Base-by-base conservation (phyloP, 92 coral and sea anemone genomes). In the Paramuricea clavata region DNA sequence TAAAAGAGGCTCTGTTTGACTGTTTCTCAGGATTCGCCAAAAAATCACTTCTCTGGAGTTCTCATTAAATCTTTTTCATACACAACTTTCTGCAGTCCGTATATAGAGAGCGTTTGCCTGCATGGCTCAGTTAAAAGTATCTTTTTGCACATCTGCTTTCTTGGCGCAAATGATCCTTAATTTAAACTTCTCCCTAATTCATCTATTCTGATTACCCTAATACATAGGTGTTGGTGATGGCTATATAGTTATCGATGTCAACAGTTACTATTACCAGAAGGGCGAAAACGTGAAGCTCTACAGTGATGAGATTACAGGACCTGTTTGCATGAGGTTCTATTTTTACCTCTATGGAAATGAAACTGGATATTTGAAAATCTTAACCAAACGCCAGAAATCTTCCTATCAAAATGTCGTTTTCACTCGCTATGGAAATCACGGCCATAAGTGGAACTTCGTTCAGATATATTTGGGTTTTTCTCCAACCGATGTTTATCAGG, bases 281-380 rank as follows among this genome's bases (percentile, higher is more conserved):
- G 21, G 49, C 21, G 33, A 16, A 2, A 8, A 34, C 0, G 76
- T 49, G 2, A 70, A 34, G 49, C 43, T 70, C 1, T 70, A 70
- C 76, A 70, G 76, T 13, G n/a, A 70, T 21, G 43, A 70, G 26
- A 70, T 70, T 49, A 70, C 76, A 21, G 76, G 76, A n/a, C 25
- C 76, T 34, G 76, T 70, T 25, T 70, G 76, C 49, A 30, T 70
- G 76, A 70, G 17, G 76, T 70, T 70, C 19, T 70, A 21, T 43
- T 70, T 70, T 70, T 43, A 70, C 27, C 76, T 70, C 15, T 26
- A 70, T 34, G 76, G 76, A 70, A 21, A 22, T 1, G 44, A 70
- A 34, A 34, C 76, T 30, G 76, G 76, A 15, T 70, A 15, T n/a
- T 43, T 70, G 23, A 36, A 70, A 70, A 70, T 70, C 49, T 16